A percentile compares a stretch with the other conserved stretches of the same genome.
Conservation (phyloP, 2,888 invertebrate genomes). For the Mayetiola destructor region DNA sequence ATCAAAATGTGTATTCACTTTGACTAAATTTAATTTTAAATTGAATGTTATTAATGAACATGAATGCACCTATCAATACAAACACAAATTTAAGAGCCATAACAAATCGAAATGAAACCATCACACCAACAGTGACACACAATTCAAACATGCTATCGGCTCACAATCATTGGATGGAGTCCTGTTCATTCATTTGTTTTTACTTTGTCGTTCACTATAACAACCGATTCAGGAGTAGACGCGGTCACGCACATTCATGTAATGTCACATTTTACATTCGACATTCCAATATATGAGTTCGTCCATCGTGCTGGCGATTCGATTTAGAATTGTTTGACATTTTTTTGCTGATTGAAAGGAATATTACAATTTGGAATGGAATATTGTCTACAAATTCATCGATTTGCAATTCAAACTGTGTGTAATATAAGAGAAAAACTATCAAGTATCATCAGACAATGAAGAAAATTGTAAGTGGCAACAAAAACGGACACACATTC, state of each 20-base stretch:
- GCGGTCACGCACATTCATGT: not conserved
- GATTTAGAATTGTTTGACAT: not conserved
- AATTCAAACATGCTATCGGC: too few species aligned
- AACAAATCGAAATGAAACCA: too few species aligned
- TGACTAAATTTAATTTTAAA: too few species aligned
- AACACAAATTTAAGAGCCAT: too few species aligned
- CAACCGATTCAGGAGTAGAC: too few species aligned
- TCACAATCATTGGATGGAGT: too few species aligned
- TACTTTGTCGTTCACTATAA: slow-evolving; percentile 2
- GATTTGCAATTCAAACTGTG: not conserved
- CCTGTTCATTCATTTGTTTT: slow-evolving; percentile 13
- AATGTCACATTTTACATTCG: not conserved
- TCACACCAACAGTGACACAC: too few species aligned
- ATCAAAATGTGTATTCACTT: too few species aligned
- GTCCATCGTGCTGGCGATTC: not conserved
- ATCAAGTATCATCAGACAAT: not conserved
- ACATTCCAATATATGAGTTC: not conserved
- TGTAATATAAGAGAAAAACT: not conserved
- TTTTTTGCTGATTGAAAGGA: not conserved
- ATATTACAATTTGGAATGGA: not conserved
- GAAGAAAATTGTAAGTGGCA: not conserved
- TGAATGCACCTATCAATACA: too few species aligned
- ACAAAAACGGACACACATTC: not conserved
- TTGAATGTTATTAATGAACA: too few species aligned
- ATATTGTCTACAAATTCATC: not conserved